Base-by-base conservation (phyloP, 2,797 vertebrate species). In the Discoglossus pictus region DNA sequence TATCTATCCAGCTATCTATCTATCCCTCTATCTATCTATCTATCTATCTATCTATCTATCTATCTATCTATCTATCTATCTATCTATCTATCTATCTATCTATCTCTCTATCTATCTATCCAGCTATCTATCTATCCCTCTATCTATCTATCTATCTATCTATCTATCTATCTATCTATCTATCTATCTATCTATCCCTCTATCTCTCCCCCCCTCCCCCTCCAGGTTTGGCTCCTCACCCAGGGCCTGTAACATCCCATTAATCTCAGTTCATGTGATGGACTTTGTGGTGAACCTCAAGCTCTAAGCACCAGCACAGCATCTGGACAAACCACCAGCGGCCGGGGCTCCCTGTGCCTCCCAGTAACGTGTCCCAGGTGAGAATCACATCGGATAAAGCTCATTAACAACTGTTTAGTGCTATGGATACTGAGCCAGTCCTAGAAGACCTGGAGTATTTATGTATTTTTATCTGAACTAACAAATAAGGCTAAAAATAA, bases 341-440 rank as follows among this genome's bases (percentile, higher is more conserved):
- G 44, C 63, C 43, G 18, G 23, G 24, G 34, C 24, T 40, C 58
- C 50, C 40, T 21, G 42, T 70, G 51, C 34, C 16, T 21, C 68
- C 18, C 27, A 17, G 58, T 67, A 55, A 47, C 44, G 12, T 9
- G 59, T 58, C 68, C 53, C 68, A 21, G 7, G 68, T n/a, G 68
- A 50, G 11, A 64, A 62, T 62, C 65, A 52, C 9, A 17, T 13
- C 40, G 15, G 11, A 17, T 12, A 43, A 31, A 2, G 17, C 24
- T 64, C 52, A 42, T 64, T 63, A 64, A 31, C 59, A 62, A 50
- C 58, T 71, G 20, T 40, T 24, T 44, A 44, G 2, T 16, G 7
- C 52, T 23, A 58, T 52, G 42, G 55, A 36, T 53, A 61, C 56
- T 46, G 21, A 55, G 50, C 27, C 10, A 9, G 25, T 56, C 51